Conservation (phyloP, 2,797 vertebrate genomes). For the Cottoperca gobio region DNA sequence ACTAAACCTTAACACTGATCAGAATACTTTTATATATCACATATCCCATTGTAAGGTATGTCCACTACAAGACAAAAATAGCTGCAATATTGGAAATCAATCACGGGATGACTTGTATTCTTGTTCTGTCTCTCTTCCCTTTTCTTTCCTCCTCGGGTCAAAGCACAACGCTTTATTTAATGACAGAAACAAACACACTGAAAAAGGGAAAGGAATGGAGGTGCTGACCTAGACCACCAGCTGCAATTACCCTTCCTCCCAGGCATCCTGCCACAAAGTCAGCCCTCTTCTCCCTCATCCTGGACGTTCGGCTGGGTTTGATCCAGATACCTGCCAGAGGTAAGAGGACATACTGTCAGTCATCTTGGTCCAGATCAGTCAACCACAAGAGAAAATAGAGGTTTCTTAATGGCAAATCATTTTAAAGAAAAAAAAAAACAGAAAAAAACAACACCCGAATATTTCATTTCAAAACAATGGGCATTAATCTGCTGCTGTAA, state of each 20-base stretch:
- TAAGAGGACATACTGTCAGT: constrained; percentile 20
- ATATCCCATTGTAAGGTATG: background rate
- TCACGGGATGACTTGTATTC: background rate
- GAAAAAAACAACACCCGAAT: background rate
- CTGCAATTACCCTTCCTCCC: constrained; percentile 90
- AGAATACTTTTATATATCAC: background rate
- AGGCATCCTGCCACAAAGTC: constrained; percentile 94
- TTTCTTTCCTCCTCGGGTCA: background rate
- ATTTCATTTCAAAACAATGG: background rate
- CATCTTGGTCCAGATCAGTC: background rate
- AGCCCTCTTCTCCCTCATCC: constrained; percentile 97
- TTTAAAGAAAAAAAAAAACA: background rate
- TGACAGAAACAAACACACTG: background rate
- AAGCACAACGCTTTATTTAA: background rate
- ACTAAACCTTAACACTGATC: background rate
- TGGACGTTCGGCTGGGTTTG: constrained; percentile 88
- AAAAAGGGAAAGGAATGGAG: background rate
- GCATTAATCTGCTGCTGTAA: background rate
- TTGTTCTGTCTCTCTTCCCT: background rate
- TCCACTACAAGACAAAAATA: background rate
- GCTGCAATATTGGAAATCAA: background rate
- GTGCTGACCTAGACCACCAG: constrained; percentile 93
- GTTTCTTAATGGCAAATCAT: background rate
- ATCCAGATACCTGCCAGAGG: constrained; percentile 90
- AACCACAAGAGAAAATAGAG: background rate